Evolutionary conservation across 2,113 vertebrate genomes (phyloP).

Genomic region (Gallinago paraguaiae): DNA sequence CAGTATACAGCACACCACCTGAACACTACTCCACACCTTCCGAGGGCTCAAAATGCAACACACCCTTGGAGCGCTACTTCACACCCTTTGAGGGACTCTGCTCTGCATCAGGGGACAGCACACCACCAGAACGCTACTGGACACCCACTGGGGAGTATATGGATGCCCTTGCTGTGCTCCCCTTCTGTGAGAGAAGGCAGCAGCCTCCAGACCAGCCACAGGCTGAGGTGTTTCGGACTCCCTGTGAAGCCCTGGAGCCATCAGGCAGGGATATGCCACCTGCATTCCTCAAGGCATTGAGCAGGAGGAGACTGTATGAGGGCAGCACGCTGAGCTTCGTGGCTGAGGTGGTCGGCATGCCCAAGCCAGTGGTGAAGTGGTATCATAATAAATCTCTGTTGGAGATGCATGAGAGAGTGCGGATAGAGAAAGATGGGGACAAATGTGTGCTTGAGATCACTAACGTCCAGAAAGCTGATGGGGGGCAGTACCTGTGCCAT

Average conservation of each 20-base stretch:
- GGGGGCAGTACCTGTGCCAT: slow-evolving; percentile 92
- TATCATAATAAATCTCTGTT: slow-evolving; percentile 89
- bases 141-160: slow-evolving; percentile 81
- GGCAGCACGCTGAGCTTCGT: slow-evolving; percentile 82
- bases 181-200: slow-evolving; percentile 67
- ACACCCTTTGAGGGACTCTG: slow-evolving; percentile 73
- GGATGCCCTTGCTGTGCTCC: slow-evolving; percentile 65
- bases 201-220: slow-evolving; percentile 70
- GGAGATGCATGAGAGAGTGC: slow-evolving; percentile 76
- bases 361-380: slow-evolving; percentile 92
- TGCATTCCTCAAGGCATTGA: slow-evolving; percentile 90
- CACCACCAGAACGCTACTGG: slow-evolving; percentile 76
- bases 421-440: slow-evolving; percentile 84
- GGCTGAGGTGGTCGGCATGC: slow-evolving; percentile 89
- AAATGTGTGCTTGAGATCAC: slow-evolving; percentile 82
- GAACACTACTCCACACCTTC: slow-evolving; percentile 75
- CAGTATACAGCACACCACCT: slow-evolving; percentile 28
- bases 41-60: slow-evolving; percentile 21
- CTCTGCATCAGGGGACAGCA: slow-evolving; percentile 78
- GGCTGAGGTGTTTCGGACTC: slow-evolving; percentile 78
- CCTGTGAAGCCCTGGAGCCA: slow-evolving; percentile 79
- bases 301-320: slow-evolving; percentile 84
- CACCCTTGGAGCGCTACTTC: slow-evolving; percentile 37
- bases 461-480: slow-evolving; percentile 80
- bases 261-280: slow-evolving; percentile 90